These are phyloP conservation scores for Acronicta alni DNA, from an alignment of 2,888 invertebrate species.

Conservation along the genomic window DNA sequence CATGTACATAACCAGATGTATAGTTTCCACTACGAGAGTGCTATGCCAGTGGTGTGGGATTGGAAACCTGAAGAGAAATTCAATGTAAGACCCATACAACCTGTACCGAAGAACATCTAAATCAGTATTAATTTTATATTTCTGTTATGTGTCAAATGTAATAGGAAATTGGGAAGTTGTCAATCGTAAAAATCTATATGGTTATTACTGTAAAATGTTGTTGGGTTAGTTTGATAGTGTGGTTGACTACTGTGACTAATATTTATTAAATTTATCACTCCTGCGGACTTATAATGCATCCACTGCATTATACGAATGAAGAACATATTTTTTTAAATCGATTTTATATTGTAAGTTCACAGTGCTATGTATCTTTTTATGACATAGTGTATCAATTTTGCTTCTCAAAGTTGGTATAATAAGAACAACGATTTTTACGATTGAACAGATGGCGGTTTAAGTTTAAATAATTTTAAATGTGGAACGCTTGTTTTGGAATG, in stretches of 20 bases:
- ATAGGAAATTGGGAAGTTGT: constrained; percentile 24
- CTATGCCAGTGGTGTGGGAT: constrained; percentile 92
- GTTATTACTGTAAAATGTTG: not conserved
- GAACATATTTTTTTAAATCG: too few species aligned
- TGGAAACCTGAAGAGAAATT: constrained; percentile 89
- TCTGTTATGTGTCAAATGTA: constrained; percentile 47
- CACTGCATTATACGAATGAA: too few species aligned
- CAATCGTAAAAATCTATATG: constrained; percentile 35
- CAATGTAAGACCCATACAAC: constrained; percentile 81
- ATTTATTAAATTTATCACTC: too few species aligned
- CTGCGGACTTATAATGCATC: too few species aligned
- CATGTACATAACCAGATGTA: constrained; percentile 94
- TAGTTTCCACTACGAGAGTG: constrained; percentile 93
- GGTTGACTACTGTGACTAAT: too few species aligned
- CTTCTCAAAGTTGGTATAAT: not conserved
- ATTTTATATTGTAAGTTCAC: too few species aligned
- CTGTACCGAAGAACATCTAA: constrained; percentile 85
- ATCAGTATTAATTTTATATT: constrained; percentile 59
- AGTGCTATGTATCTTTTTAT: too few species aligned
- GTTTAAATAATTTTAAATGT: constrained; percentile 28
- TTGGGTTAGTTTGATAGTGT: too few species aligned
- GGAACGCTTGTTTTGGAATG: constrained; percentile 44
- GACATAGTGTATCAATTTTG: not conserved
- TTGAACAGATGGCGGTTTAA: constrained; percentile 16
- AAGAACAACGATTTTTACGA: constrained; percentile 28